phyloP scores from a whole-genome alignment of 2,113 vertebrate species.

The Microtus montanus region DNA sequence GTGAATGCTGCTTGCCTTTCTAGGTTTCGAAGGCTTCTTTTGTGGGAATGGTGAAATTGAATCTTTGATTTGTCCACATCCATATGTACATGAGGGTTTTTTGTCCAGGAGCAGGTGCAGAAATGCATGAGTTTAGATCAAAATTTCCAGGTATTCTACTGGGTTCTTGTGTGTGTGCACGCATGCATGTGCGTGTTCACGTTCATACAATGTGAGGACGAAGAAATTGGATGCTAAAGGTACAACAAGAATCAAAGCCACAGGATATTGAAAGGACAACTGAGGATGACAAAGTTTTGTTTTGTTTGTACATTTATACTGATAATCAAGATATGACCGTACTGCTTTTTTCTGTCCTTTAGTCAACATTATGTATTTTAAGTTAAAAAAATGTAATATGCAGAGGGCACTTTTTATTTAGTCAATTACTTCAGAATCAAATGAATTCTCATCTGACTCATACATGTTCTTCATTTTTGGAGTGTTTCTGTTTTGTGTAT shows the following conservation, averaged over 20 bases:
- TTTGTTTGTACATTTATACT: background rate
- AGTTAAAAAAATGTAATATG: background rate
- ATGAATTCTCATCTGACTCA: background rate
- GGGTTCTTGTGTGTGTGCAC: background rate
- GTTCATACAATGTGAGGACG: background rate
- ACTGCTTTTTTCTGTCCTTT: background rate
- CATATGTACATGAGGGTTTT: background rate
- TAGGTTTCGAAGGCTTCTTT: background rate
- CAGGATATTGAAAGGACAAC: background rate
- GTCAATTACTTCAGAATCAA: background rate
- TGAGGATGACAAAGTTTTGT: background rate
- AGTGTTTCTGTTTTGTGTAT: background rate
- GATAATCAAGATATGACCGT: background rate
- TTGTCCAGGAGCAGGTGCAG: background rate
- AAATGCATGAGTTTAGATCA: background rate
- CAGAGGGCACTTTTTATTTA: background rate
- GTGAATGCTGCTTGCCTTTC: background rate
- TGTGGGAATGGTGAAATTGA: background rate
- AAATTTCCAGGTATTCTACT: background rate
- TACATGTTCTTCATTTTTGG: background rate
- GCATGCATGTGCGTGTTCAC: no score
- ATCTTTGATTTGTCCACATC: background rate
- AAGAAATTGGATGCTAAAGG: background rate
- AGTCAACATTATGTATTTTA: background rate
- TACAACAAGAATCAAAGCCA: background rate